Conservation (phyloP, 2,888 invertebrate genomes). For the Lasioglossum marginatum region DNA sequence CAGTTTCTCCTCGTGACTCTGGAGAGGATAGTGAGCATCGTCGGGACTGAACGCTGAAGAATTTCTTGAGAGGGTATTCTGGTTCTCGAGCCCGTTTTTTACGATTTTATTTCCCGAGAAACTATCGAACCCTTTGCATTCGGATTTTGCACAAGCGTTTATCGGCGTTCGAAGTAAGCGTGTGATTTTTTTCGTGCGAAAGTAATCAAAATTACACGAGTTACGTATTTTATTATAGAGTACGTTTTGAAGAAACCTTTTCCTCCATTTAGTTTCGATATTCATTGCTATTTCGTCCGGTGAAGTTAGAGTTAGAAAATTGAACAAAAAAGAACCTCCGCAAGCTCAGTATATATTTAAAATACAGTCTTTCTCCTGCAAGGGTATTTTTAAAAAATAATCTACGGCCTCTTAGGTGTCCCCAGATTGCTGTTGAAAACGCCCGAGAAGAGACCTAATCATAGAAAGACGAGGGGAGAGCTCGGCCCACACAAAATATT, state of each 20-base stretch:
- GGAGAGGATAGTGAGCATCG: not conserved
- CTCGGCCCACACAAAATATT: not conserved
- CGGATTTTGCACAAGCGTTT: not conserved
- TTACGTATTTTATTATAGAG: not conserved
- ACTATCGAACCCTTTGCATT: not conserved
- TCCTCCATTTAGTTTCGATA: not conserved
- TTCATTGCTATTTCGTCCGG: not conserved
- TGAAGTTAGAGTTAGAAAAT: not conserved
- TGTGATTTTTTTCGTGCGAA: not conserved
- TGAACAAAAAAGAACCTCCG: not conserved
- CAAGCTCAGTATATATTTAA: not conserved
- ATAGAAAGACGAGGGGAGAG: conserved; percentile 7
- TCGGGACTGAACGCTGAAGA: not conserved
- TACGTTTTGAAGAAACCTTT: too few relatives aligned
- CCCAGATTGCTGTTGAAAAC: not conserved
- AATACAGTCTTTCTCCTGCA: not conserved
- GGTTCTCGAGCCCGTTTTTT: not conserved
- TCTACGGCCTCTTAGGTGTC: not conserved
- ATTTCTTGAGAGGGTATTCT: not conserved
- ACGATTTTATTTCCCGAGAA: not conserved
- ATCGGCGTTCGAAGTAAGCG: not conserved
- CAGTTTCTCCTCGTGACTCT: conserved; percentile 4
- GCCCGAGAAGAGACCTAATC: not conserved
- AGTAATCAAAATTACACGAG: not conserved
- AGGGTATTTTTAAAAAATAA: not conserved